phyloP scores from a whole-genome alignment of 2,113 vertebrate genomes.

The Crotalus viridis region DNA sequence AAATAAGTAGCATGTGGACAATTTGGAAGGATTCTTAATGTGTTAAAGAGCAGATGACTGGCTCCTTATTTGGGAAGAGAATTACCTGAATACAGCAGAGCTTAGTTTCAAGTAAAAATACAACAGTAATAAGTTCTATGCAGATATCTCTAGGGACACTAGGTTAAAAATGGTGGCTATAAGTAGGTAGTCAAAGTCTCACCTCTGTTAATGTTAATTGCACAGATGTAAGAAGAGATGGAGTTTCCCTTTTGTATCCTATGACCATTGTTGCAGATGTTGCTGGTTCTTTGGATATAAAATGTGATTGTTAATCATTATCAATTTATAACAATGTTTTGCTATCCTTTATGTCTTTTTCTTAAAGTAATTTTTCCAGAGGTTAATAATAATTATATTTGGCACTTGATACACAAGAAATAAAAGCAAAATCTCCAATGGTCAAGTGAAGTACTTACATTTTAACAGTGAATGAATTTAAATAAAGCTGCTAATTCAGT shows the following conservation, averaged over 20 bases:
- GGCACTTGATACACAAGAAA: background rate
- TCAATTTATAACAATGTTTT: background rate
- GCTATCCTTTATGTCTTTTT: background rate
- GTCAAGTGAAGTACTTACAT: background rate
- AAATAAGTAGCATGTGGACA: background rate
- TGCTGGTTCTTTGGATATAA: background rate
- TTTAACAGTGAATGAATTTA: conserved; percentile 39
- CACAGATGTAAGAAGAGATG: background rate
- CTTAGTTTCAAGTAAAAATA: background rate
- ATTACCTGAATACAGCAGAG: background rate
- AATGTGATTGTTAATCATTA: background rate
- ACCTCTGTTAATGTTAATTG: background rate
- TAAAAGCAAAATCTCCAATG: background rate
- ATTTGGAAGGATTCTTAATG: background rate
- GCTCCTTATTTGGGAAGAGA: background rate
- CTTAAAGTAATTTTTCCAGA: conserved; percentile 29
- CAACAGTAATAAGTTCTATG: background rate
- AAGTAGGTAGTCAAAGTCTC: background rate
- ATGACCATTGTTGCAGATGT: background rate
- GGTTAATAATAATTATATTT: background rate
- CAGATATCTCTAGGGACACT: background rate
- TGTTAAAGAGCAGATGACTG: background rate
- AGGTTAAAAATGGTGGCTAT: background rate
- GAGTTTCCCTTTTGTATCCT: background rate
- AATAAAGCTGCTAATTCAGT: background rate